Percentiles rank a stretch among this genome's conserved stretches.
Evolutionary conservation across 2,113 vertebrate genomes (phyloP).

Genomic region (Odobenus rosmarus): DNA sequence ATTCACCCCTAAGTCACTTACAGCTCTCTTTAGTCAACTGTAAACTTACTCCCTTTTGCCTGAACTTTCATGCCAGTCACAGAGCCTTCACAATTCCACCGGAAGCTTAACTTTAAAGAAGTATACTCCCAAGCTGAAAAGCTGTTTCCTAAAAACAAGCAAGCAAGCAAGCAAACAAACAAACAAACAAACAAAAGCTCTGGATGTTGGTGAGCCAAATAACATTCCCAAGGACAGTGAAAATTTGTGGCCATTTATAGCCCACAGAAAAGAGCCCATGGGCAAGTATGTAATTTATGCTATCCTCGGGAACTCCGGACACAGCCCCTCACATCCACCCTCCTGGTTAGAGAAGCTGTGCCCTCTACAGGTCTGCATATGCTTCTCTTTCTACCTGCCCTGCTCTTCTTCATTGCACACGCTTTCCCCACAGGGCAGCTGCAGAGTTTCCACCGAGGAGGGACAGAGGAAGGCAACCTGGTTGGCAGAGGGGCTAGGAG

Average conservation of each 20-base stretch:
- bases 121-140: not conserved
- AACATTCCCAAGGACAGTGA: not conserved
- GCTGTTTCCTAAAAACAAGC: not conserved
- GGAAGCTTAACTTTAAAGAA: not conserved
- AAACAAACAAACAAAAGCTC: not conserved
- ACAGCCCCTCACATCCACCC: rapidly evolving
- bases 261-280: not conserved
- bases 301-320: not conserved
- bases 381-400: not conserved
- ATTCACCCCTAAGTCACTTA: not conserved
- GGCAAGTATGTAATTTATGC: not conserved
- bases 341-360: not conserved
- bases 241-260: not conserved
- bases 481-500: not conserved
- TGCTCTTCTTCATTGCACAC: not conserved
- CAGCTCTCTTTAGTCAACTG: not conserved
- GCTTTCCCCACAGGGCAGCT: not conserved
- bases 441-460: not conserved
- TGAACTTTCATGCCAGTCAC: too few species aligned
- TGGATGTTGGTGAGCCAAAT: not conserved
- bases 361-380: rapidly evolving
- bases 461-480: not conserved
- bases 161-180: not conserved
- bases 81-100: not conserved
- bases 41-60: not conserved